phyloP scores from a whole-genome alignment of 92 coral and sea anemone species.

The Heteractis magnifica region DNA sequence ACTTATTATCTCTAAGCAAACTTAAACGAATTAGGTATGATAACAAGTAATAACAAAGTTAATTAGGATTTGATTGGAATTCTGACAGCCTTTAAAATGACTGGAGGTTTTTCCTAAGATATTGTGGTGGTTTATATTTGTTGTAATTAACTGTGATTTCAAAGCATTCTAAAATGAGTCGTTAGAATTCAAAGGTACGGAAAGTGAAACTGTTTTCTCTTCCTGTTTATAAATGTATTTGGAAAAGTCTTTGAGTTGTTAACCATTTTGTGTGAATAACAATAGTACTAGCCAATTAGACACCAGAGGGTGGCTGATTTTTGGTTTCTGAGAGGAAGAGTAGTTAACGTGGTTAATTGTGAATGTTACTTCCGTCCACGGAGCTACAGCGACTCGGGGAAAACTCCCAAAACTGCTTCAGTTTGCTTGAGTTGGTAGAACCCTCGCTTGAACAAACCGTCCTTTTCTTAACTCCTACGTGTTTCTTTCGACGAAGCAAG shows the following conservation, averaged over 20 bases:
- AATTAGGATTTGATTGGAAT: slow-evolving; percentile 1
- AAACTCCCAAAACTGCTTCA: background rate
- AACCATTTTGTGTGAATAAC: background rate
- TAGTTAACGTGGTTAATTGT: no score
- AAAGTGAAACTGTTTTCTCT: background rate
- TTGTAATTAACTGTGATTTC: background rate
- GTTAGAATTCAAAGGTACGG: background rate
- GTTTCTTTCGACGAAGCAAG: background rate
- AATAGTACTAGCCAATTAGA: background rate
- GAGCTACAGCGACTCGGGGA: background rate
- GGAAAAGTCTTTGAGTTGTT: background rate
- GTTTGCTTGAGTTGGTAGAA: background rate
- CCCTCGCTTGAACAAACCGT: background rate
- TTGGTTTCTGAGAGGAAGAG: background rate
- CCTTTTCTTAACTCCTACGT: background rate
- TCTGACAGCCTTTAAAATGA: background rate
- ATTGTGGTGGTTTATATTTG: background rate
- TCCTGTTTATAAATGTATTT: background rate
- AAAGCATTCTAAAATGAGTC: background rate
- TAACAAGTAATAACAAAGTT: background rate
- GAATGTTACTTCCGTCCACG: background rate
- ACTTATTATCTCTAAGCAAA: background rate
- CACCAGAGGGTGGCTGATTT: background rate
- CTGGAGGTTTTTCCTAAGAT: background rate
- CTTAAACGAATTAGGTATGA: background rate